Base-by-base conservation (phyloP, 2,888 invertebrate species). In the Hetaerina titia region DNA sequence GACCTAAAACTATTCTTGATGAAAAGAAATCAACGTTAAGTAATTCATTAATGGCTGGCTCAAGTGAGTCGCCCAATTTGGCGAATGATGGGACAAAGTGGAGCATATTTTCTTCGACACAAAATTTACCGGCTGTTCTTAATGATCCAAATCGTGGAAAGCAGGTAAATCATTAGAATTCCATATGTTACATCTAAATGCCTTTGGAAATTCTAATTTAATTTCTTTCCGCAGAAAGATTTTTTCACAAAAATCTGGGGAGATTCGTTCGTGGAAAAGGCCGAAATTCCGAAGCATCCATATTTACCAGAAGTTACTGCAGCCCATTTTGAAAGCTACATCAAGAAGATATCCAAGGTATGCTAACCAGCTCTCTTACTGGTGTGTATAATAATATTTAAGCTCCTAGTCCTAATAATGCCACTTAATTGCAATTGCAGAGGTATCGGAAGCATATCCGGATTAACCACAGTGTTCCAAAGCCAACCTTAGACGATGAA, bases 201-300 rank as follows among this genome's bases (percentile, higher is more conserved):
- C 22, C 74, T 69, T 45, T 22, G 45, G 92, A 11, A 90, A 81
- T 60, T 13, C 60, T n/a, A 60, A 58, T 31, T 69, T 74, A 22
- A n/a, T 60, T 31, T 95, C 19, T 63, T 90, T 87, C 96, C 96
- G 90, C 96, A 97, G 96, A 96, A 96, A 96, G 97, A 99, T 96
- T 99, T 99, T 96, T 99, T 99, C 96, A 99, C 99, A 0, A 99
- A 99, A 96, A 99, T 99, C 95, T 99, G 99, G 99, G 99, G 99
- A 89, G 99, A 99, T 96, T 97, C 98, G 95, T 99, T 99, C 97
- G 98, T 99, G 45, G 99, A 99, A 95, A 96, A 96, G 87, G 97
- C 97, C 58, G 97, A 98, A 90, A 98, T 99, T 96, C 97, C 98
- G 81, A 98, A 98, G 96, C 98, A 98, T 96, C 98, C 98, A 0